Conservation (phyloP, 2,113 vertebrate species). For the Plecotus auritus region DNA sequence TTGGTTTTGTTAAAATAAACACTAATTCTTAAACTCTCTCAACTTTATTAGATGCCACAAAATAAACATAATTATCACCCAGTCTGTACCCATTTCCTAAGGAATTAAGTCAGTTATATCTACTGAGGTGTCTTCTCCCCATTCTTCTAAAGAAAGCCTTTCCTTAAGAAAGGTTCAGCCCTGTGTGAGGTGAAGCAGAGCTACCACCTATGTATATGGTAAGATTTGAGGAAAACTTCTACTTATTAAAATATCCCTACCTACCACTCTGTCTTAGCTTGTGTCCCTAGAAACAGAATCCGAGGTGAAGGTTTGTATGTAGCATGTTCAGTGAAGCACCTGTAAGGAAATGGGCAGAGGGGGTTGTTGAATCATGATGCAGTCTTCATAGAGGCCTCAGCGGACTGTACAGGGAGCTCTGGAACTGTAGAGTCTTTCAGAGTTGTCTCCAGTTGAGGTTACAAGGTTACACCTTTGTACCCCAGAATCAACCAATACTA, state of each 20-base stretch:
- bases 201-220: not conserved
- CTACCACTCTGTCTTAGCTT: not conserved
- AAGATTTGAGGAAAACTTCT: not conserved
- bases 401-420: not conserved
- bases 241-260: not conserved
- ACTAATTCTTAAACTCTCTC: slow-evolving; percentile 29
- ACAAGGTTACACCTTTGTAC: not conserved
- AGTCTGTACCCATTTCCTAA: not conserved
- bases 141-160: slow-evolving; percentile 22
- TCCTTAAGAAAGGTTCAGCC: not conserved
- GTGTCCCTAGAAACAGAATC: not conserved
- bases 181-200: not conserved
- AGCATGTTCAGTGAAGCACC: not conserved
- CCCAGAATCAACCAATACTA: not conserved
- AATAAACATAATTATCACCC: not conserved
- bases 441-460: not conserved
- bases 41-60: slow-evolving; percentile 48
- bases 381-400: not conserved
- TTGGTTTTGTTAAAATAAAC: slow-evolving; percentile 15
- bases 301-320: not conserved
- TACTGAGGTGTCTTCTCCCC: not conserved
- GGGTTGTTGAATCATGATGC: not conserved
- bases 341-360: not conserved
- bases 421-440: not conserved
- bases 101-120: not conserved